A percentile compares a stretch with the other conserved stretches of the same genome.
These are phyloP conservation scores for Colostygia pectinataria DNA, from an alignment of 2,888 invertebrate species.

Conservation along the genomic window DNA sequence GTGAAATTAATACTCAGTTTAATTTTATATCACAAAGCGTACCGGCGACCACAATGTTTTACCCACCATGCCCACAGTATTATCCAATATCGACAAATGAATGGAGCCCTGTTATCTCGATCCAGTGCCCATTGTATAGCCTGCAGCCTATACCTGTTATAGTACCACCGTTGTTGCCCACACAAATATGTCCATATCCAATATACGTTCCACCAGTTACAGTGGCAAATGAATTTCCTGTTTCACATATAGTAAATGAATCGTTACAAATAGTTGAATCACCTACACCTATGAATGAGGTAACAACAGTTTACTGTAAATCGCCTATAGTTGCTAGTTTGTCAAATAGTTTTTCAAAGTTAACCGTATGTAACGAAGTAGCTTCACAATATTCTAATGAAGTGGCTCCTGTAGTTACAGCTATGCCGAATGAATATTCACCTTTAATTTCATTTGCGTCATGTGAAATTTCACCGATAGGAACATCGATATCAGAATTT, in stretches of 20 bases:
- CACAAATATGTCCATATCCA: slow-evolving; percentile 36
- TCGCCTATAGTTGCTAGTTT: slow-evolving; percentile 3
- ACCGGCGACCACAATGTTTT: slow-evolving; percentile 13
- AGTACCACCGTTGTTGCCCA: slow-evolving; percentile 30
- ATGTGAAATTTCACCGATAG: slow-evolving; percentile 6
- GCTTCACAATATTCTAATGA: slow-evolving; percentile 3
- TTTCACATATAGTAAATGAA: slow-evolving; percentile 26
- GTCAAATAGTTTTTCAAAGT: slow-evolving; percentile 6
- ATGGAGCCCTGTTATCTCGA: slow-evolving; percentile 36
- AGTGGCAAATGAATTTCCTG: slow-evolving; percentile 13
- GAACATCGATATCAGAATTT: slow-evolving; percentile 3
- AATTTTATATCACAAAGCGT: neutral
- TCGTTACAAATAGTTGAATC: slow-evolving; percentile 6
- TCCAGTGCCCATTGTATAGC: slow-evolving; percentile 33
- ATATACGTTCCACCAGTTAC: slow-evolving; percentile 20
- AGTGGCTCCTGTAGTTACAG: neutral
- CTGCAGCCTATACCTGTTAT: slow-evolving; percentile 36
- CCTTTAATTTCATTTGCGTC: slow-evolving; percentile 6
- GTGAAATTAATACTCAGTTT: neutral
- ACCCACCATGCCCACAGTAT: slow-evolving; percentile 28
- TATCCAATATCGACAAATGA: slow-evolving; percentile 35
- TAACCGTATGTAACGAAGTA: slow-evolving; percentile 5
- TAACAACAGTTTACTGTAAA: slow-evolving; percentile 9
- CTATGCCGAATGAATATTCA: slow-evolving; percentile 1
- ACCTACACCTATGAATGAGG: slow-evolving; percentile 7